Base-by-base conservation (phyloP, 2,113 vertebrate genomes). In the Xenopus laevis region DNA sequence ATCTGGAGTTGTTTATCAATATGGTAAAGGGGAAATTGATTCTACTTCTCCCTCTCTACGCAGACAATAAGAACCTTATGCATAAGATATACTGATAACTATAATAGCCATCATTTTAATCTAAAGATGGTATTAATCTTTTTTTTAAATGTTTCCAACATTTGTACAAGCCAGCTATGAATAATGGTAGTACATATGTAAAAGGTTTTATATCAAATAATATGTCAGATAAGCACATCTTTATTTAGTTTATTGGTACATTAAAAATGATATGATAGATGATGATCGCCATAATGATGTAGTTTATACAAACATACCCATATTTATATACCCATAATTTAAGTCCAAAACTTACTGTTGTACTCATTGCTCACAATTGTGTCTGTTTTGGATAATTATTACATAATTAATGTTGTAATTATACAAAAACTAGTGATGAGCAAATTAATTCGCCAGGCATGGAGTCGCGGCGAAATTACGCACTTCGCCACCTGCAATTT, bases 1-100 rank as follows among this genome's bases (percentile, higher is more conserved):
- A 93, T 92, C 91, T 93, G 91, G 89, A 92, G 89, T 88, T 92
- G 89, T 93, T 92, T 91, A 93, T 93, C 89, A 92, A 93, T 92
- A 91, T 85, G 84, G 89, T 91, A 86, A 90, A 88, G 83, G 91
- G 91, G 89, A 93, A 93, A 93, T 93, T 93, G 87, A 92, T 86
- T 91, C 82, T 91, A 83, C 86, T 83, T 89, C 88, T 84, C 79
- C 62, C 76, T 82, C 82, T 85, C 80, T 84, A 80, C 61, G 12
- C 74, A 44, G 78, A 86, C 86, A 92, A 92, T 92, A 89, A 89
- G 79, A 92, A 91, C 87, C 89, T 88, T 90, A 92, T 91, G 89
- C 85, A 90, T 74, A 79, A 88, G 82, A 82, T 65, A 57, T 79
- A 79, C 69, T 75, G 79, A 86, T 77, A 86, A 86, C 86, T 90